These are phyloP conservation scores for Drosophila bocki DNA, from an alignment of 1,140 invertebrate species.

Conservation along the genomic window DNA sequence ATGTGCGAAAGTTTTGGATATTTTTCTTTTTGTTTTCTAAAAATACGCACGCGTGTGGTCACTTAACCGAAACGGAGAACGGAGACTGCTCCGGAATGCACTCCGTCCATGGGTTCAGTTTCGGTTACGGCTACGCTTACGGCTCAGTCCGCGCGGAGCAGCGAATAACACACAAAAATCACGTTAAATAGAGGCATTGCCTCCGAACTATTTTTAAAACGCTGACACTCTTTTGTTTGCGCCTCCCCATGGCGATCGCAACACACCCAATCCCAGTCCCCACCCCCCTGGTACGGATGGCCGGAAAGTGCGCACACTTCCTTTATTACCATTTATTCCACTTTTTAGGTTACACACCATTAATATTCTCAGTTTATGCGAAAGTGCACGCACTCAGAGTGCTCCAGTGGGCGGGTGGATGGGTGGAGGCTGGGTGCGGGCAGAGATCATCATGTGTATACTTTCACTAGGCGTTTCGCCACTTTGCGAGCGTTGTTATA, in stretches of 20 bases:
- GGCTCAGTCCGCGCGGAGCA: slow-evolving; percentile 26
- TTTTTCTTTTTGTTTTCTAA: slow-evolving; percentile 49
- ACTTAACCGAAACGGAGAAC: slow-evolving; percentile 45
- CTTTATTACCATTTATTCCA: slow-evolving; percentile 65
- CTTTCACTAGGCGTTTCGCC: slow-evolving; percentile 73
- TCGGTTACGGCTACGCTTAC: slow-evolving; percentile 9
- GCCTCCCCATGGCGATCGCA: slow-evolving; percentile 26
- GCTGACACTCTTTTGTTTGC: slow-evolving; percentile 79
- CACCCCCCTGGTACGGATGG: neutral
- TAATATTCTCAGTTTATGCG: slow-evolving; percentile 69
- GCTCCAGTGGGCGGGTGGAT: slow-evolving; percentile 3
- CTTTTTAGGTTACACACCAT: slow-evolving; percentile 77
- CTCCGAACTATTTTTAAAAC: slow-evolving; percentile 76
- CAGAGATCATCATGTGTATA: slow-evolving; percentile 38
- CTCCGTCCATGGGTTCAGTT: slow-evolving; percentile 36
- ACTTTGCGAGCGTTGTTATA: slow-evolving; percentile 68
- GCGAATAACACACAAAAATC: slow-evolving; percentile 47
- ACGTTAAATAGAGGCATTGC: slow-evolving; percentile 65
- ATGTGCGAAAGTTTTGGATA: slow-evolving; percentile 80
- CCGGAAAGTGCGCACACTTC: slow-evolving; percentile 64
- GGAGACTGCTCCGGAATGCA: slow-evolving; percentile 51
- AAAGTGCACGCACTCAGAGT: slow-evolving; percentile 54
- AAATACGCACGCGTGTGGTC: slow-evolving; percentile 72
- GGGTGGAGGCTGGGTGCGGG: slow-evolving; percentile 1
- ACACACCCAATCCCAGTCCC: slow-evolving; percentile 11